A percentile compares a stretch with the other conserved stretches of the same genome.
Evolutionary conservation across 2,888 invertebrate genomes (phyloP).

Genomic region (Dasysyrphus albostriatus): DNA sequence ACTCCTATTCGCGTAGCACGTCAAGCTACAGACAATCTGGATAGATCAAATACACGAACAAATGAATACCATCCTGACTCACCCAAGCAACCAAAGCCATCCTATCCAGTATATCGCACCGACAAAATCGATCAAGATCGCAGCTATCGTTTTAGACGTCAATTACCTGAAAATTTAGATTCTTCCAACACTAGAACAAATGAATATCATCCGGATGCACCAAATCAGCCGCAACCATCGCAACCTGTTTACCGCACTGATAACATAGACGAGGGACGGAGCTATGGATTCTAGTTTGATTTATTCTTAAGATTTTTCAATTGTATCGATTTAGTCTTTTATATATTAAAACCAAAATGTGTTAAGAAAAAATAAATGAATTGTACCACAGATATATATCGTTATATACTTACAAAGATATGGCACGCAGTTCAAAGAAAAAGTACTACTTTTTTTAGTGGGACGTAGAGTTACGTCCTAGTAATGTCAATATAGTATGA

Average conservation of each 20-base stretch:
- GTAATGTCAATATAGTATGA: no score
- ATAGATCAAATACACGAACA: slow-evolving; percentile 11
- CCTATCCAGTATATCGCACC: neutral
- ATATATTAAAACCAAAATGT: no score
- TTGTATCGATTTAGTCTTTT: no score
- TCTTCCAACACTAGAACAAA: slow-evolving; percentile 39
- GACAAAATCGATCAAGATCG: slow-evolving; percentile 10
- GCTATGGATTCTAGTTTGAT: neutral
- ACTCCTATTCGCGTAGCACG: slow-evolving; percentile 20
- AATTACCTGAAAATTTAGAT: slow-evolving; percentile 31
- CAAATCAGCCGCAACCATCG: neutral
- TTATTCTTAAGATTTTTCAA: neutral
- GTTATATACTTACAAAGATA: no score
- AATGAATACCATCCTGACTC: slow-evolving; percentile 42
- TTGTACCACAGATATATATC: no score
- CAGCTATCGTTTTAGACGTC: slow-evolving; percentile 22
- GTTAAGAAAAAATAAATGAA: no score
- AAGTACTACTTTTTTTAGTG: no score
- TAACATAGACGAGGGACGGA: slow-evolving; percentile 1
- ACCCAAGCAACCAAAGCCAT: slow-evolving; percentile 23
- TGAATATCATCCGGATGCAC: slow-evolving; percentile 39
- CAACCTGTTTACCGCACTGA: neutral
- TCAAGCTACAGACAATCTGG: slow-evolving; percentile 3
- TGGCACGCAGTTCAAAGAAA: no score
- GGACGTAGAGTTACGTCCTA: no score